Percentiles rank a stretch among this genome's conserved stretches.
phyloP scores from a whole-genome alignment of 2,888 invertebrate species.

The Hoplodrina blanda region DNA sequence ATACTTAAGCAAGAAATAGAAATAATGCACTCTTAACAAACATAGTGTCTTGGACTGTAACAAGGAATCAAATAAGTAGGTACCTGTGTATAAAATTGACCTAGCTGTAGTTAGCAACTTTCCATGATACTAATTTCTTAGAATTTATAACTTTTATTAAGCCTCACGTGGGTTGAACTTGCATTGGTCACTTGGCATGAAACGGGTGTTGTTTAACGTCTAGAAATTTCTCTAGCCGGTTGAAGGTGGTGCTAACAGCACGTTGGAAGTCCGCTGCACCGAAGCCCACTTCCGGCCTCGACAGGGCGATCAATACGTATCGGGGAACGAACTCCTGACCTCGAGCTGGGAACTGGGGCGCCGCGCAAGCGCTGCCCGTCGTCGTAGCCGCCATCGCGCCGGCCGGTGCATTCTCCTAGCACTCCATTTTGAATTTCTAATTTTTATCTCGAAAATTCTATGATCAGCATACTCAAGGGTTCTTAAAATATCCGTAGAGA shows the following conservation, averaged over 20 bases:
- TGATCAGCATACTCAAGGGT: conserved; percentile 17
- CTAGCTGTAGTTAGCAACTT: neutral
- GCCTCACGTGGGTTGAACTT: neutral
- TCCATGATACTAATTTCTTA: neutral
- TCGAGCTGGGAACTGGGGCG: conserved; percentile 85
- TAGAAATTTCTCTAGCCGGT: conserved; percentile 34
- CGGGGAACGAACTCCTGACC: conserved; percentile 90
- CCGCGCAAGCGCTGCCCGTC: conserved; percentile 86
- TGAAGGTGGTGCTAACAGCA: conserved; percentile 75
- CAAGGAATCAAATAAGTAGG: neutral
- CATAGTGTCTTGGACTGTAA: neutral
- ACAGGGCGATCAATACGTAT: conserved; percentile 84
- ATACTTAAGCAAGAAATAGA: no score
- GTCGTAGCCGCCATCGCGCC: conserved; percentile 49
- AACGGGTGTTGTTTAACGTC: neutral
- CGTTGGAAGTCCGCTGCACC: conserved; percentile 82
- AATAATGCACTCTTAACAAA: neutral
- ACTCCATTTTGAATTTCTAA: conserved; percentile 83
- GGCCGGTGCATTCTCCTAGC: conserved; percentile 80
- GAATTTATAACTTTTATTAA: neutral
- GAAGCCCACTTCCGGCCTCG: conserved; percentile 85
- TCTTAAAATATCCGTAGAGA: conserved; percentile 6
- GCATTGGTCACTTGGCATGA: neutral
- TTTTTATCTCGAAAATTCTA: conserved; percentile 64
- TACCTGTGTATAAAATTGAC: no score